Evolutionary conservation across 2,888 invertebrate species (phyloP).

Genomic region (Drosophila borealis): DNA sequence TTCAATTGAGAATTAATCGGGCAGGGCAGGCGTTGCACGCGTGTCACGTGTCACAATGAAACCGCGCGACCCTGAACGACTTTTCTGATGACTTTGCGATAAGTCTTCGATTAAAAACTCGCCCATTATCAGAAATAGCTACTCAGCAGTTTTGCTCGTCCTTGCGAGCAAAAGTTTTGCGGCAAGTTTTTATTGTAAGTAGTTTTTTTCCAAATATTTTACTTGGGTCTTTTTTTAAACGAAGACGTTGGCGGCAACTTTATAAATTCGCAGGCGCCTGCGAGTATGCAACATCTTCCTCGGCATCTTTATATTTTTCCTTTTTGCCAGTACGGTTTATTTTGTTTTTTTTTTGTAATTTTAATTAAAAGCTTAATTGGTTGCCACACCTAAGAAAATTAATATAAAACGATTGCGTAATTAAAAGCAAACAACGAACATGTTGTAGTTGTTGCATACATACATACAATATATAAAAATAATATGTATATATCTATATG

Average conservation of each 20-base stretch:
- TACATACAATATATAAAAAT: background rate
- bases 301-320: conserved; percentile 2
- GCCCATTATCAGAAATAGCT: conserved; percentile 45
- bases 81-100: conserved; percentile 51
- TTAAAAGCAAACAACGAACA: conserved; percentile 66
- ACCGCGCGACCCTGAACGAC: conserved; percentile 37
- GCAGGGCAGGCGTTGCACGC: conserved; percentile 34
- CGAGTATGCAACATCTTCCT: conserved; percentile 27
- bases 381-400: conserved; percentile 53
- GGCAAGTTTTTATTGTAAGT: conserved; percentile 35
- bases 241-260: conserved; percentile 8
- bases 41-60: background rate
- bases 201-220: conserved; percentile 10
- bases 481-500: background rate
- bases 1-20: conserved; percentile 74
- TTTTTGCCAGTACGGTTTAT: conserved; percentile 4
- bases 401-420: conserved; percentile 68
- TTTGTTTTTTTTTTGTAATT: conserved; percentile 32
- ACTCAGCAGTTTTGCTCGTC: conserved; percentile 49
- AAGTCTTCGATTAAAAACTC: conserved; percentile 62
- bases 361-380: conserved; percentile 76
- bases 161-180: conserved; percentile 40
- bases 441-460: background rate
- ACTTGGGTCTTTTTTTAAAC: background rate
- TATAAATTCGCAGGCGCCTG: conserved; percentile 9